Base-by-base conservation (phyloP, 2,113 vertebrate species). In the Xerus inauris region DNA sequence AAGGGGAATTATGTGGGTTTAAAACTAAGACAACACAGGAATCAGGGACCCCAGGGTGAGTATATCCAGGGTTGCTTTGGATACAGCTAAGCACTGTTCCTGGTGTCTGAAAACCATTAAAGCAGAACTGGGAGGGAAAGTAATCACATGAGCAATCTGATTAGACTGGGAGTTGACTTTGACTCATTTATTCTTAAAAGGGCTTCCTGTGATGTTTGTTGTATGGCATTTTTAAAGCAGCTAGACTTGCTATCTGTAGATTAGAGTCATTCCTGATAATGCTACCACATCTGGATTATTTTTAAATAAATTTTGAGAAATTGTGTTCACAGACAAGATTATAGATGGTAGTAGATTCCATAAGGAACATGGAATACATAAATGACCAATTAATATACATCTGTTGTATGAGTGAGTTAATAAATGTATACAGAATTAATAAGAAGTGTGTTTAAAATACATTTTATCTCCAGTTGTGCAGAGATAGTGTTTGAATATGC, bases 391-490 rank as follows among this genome's bases (percentile, higher is more conserved):
- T 32, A 93, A 57, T 76, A 22, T 73, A 32, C 0, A 72, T 71
- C 13, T 82, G n/a, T 64, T 40, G 35, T 72, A 8, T 87, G n/a
- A 32, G 6, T 94, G 30, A 82, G 1, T 49, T 1, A 45, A n/a
- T 76, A 87, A n/a, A 73, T 0, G 59, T 8, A 71, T 24, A 16
- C 16, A 49, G 14, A 45, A 11, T 72, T 16, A 73, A 90, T 69
- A 51, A 40, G 40, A 81, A 69, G 28, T 7, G 24, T 47, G 30
- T 42, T 24, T 59, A 80, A 51, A 85, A 84, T 62, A 45, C 5
- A 57, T 91, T 91, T 87, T 83, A 92, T 94, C 65, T 51, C 88
- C 35, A 95, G 54, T 57, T 8, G 35, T 26, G 4, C 26, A 49
- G 38, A 89, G 19, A 38, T 30, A 1, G n/a, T 13, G 1, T 22